Percentiles rank a stretch among this genome's conserved stretches.
These are phyloP conservation scores for Drosophila cognata DNA, from an alignment of 2,888 invertebrate species.

Conservation along the genomic window DNA sequence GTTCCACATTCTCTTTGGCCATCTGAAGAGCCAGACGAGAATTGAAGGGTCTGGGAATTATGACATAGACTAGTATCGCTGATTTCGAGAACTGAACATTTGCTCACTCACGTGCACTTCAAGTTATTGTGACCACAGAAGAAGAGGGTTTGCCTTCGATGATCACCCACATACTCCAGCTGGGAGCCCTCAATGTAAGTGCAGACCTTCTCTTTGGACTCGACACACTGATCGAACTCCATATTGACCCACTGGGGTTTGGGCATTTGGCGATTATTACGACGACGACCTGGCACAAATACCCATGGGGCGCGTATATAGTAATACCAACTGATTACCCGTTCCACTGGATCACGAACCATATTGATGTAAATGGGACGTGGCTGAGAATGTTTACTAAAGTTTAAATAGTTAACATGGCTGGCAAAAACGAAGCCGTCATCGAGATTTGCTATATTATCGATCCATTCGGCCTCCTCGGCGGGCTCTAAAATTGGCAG, in stretches of 20 bases:
- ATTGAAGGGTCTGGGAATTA: slow-evolving; percentile 90
- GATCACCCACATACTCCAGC: slow-evolving; percentile 93
- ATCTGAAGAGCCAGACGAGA: slow-evolving; percentile 91
- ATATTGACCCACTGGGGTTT: slow-evolving; percentile 94
- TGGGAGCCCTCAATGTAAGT: slow-evolving; percentile 92
- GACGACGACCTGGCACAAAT: slow-evolving; percentile 93
- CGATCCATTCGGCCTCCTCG: slow-evolving; percentile 71
- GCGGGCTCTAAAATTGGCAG: slow-evolving; percentile 54
- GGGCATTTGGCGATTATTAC: slow-evolving; percentile 87
- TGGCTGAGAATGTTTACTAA: slow-evolving; percentile 87
- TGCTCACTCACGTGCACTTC: slow-evolving; percentile 90
- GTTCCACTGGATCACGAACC: slow-evolving; percentile 95
- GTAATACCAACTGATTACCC: slow-evolving; percentile 96
- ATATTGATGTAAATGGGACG: slow-evolving; percentile 95
- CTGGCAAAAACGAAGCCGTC: slow-evolving; percentile 78
- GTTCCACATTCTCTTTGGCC: slow-evolving; percentile 93
- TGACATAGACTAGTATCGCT: not conserved
- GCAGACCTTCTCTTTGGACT: slow-evolving; percentile 92
- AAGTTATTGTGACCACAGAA: slow-evolving; percentile 94
- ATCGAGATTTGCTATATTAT: slow-evolving; percentile 75
- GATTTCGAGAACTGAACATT: not conserved
- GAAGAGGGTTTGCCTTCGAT: slow-evolving; percentile 93
- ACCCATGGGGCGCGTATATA: slow-evolving; percentile 96
- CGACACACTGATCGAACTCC: slow-evolving; percentile 94
- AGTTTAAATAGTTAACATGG: slow-evolving; percentile 83